phyloP scores from a whole-genome alignment of 2,888 invertebrate genomes.

The Cephus pygmeus region DNA sequence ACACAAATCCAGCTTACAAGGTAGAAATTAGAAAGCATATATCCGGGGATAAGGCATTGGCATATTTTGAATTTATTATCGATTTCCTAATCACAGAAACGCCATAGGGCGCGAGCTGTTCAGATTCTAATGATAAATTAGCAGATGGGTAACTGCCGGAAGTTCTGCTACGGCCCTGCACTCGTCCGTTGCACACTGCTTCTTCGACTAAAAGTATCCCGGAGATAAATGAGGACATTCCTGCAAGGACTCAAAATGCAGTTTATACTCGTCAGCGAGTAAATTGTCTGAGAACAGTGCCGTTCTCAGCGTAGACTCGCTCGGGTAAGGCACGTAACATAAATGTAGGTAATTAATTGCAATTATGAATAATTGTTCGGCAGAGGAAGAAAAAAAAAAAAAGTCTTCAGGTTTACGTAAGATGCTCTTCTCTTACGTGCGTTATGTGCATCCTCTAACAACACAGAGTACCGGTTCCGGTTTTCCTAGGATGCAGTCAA shows the following conservation, averaged over 20 bases:
- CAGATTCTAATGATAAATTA: background rate
- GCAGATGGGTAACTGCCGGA: background rate
- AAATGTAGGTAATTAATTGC: slow-evolving; percentile 35
- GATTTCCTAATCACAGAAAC: background rate
- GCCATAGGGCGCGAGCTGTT: background rate
- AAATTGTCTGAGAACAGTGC: slow-evolving; percentile 50
- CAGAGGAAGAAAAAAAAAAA: background rate
- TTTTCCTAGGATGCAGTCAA: background rate
- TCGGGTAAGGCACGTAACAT: background rate
- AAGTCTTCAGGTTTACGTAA: slow-evolving; percentile 9
- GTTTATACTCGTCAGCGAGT: slow-evolving; percentile 15
- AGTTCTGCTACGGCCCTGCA: background rate
- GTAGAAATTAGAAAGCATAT: slow-evolving; percentile 42
- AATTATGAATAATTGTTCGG: slow-evolving; percentile 41
- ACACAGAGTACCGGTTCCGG: background rate
- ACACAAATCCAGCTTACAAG: slow-evolving; percentile 25
- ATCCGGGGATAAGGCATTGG: slow-evolving; percentile 22
- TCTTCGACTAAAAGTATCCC: background rate
- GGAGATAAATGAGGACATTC: slow-evolving; percentile 31
- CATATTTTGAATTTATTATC: background rate
- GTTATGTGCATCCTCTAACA: slow-evolving; percentile 2
- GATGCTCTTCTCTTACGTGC: slow-evolving; percentile 2
- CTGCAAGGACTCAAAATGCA: slow-evolving; percentile 29
- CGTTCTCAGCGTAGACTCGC: slow-evolving; percentile 20
- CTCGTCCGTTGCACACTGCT: background rate